Percentiles rank a stretch among this genome's conserved stretches.
Conservation (phyloP, 2,113 vertebrate species). For the Rhineura floridana region DNA sequence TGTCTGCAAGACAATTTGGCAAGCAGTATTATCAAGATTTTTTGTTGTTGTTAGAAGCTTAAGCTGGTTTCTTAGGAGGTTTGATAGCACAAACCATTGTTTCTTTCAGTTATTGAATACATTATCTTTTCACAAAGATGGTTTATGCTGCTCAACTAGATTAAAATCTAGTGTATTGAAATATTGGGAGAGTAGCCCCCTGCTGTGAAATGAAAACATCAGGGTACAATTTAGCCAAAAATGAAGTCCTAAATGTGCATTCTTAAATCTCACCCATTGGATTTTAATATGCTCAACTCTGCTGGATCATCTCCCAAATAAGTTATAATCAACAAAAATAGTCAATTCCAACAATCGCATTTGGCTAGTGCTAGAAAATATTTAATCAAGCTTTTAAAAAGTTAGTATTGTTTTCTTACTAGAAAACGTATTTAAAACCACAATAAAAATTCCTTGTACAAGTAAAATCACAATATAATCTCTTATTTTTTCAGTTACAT, state of each 20-base stretch:
- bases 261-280: background rate
- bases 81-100: background rate
- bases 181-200: background rate
- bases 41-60: background rate
- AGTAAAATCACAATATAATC: constrained; percentile 63
- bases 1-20: background rate
- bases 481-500: constrained; percentile 39
- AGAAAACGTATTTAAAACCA: constrained; percentile 55
- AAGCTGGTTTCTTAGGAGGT: background rate
- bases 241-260: background rate
- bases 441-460: constrained; percentile 32
- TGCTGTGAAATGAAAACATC: background rate
- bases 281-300: background rate
- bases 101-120: background rate
- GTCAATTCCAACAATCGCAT: constrained; percentile 32
- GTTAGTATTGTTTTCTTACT: constrained; percentile 39
- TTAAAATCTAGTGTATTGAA: background rate
- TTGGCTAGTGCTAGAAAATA: constrained; percentile 44
- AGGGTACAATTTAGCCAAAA: background rate
- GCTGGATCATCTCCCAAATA: constrained; percentile 8
- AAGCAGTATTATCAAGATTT: background rate
- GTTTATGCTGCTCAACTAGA: constrained; percentile 1
- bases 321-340: background rate
- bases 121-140: constrained; percentile 4
- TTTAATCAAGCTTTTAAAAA: constrained; percentile 39